Evolutionary conservation across 2,797 vertebrate species (phyloP), one percentile per base, ranked within the genome.

Genomic region (Bradypus variegatus): DNA sequence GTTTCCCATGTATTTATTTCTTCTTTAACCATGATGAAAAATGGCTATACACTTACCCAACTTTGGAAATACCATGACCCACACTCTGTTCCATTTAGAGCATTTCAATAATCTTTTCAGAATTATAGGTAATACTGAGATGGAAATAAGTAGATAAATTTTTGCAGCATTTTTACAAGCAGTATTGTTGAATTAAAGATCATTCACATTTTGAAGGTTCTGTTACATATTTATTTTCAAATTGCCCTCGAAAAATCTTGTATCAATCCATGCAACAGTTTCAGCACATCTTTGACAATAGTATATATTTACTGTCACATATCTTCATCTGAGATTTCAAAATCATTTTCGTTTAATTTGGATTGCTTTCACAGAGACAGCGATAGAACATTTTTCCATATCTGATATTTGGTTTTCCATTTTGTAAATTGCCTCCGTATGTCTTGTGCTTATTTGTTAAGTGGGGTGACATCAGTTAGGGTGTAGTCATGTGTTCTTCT

Each of bases 341-440:
- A 79, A 23, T 13, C 85, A 25, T 18, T 65, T 21, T 10, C 11
- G 27, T 25, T 50, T 33, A 45, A 50, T 36, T 29, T 27, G 31
- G 19, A 55, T 19, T 62, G 65, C 45, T 64, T 65, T 58, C 21
- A 5, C 13, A 33, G 12, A 4, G 21, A 27, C 6, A 29, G 65
- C 58, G 16, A 19, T n/a, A 3, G 23, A 31, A 27, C 55, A 33
- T 21, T 15, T 27, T 23, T 58, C 6, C 21, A 29, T 23, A 73
- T 38, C 12, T 8, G 4, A 41, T 0, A 33, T 1, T 8, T 0
- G 19, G 5, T 6, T 9, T 16, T 19, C 45, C 53, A 53, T 27
- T 25, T 19, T 5, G 36, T 6, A 23, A 11, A 48, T 41, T 3
- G 16, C 36, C 45, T 18, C 23, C 4, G n/a, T 2, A 29, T 3